These are phyloP conservation scores for Solenopsis fugax DNA, from an alignment of 1,140 invertebrate genomes.

Conservation along the genomic window DNA sequence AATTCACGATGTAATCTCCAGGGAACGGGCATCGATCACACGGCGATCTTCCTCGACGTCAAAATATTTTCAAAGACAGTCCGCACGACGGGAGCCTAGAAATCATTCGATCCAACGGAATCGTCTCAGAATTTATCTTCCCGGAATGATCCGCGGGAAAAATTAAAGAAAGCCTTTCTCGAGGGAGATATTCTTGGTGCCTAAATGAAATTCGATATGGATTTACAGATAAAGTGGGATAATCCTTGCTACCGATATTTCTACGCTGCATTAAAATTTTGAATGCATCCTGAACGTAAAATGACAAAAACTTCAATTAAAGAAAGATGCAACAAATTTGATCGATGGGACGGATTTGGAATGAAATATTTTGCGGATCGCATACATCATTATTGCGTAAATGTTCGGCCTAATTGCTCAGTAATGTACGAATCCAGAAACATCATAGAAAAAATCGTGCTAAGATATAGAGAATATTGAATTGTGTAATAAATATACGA, in stretches of 20 bases:
- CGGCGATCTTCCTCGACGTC: slow-evolving; percentile 77
- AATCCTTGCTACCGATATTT: not conserved
- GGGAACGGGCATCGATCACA: slow-evolving; percentile 82
- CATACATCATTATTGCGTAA: not conserved
- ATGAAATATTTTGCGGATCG: slow-evolving; percentile 9
- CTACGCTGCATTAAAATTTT: not conserved
- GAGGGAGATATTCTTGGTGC: slow-evolving; percentile 25
- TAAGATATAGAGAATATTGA: not conserved
- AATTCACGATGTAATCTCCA: slow-evolving; percentile 81
- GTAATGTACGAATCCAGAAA: not conserved
- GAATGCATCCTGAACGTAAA: not conserved
- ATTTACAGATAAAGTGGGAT: slow-evolving; percentile 9
- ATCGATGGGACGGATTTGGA: not conserved
- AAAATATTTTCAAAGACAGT: slow-evolving; percentile 80
- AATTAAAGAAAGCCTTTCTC: slow-evolving; percentile 48
- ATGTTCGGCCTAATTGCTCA: not conserved
- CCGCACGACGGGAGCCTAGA: slow-evolving; percentile 49
- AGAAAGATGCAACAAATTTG: not conserved
- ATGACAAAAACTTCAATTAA: not conserved
- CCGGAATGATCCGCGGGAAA: not conserved
- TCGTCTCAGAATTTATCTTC: slow-evolving; percentile 37
- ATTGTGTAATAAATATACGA: not conserved
- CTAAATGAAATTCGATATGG: not conserved
- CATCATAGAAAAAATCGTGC: not conserved
- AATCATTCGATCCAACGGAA: slow-evolving; percentile 56